Conservation (phyloP, 2,113 vertebrate genomes). For the Pheucticus melanocephalus region DNA sequence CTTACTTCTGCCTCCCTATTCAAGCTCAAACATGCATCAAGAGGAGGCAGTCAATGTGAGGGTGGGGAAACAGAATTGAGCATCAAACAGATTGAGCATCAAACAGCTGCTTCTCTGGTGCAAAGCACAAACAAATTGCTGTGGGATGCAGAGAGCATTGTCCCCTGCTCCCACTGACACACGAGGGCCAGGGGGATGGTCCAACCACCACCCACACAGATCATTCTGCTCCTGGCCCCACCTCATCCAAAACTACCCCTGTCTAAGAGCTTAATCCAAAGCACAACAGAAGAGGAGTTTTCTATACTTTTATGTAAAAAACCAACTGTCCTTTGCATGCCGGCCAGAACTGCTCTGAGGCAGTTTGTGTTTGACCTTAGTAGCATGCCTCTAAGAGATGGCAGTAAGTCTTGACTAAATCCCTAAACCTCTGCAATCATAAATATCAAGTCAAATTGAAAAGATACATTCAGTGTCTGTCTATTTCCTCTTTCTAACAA, state of each 20-base stretch:
- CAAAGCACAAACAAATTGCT: not conserved
- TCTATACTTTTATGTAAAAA: not conserved
- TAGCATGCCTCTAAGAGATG: not conserved
- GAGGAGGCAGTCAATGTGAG: not conserved
- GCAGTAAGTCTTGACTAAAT: not conserved
- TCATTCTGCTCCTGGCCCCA: not conserved
- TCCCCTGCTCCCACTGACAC: not conserved
- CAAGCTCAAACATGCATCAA: not conserved
- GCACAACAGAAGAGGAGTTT: not conserved
- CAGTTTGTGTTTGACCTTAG: not conserved
- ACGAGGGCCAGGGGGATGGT: fast-evolving
- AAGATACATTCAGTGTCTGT: not conserved
- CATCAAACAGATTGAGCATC: not conserved
- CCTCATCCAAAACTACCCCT: not conserved
- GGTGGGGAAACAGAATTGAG: not conserved
- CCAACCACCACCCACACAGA: not conserved
- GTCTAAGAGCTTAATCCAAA: not conserved
- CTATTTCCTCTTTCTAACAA: not conserved
- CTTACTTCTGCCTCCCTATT: not conserved
- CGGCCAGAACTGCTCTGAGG: not conserved
- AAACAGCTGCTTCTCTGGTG: not conserved
- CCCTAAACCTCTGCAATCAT: not conserved
- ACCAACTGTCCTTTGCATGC: not conserved
- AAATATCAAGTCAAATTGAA: not conserved
- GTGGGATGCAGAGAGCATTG: not conserved